These are phyloP conservation scores for Xiphophorus birchmanni DNA, from an alignment of 2,797 vertebrate species.

Conservation along the genomic window DNA sequence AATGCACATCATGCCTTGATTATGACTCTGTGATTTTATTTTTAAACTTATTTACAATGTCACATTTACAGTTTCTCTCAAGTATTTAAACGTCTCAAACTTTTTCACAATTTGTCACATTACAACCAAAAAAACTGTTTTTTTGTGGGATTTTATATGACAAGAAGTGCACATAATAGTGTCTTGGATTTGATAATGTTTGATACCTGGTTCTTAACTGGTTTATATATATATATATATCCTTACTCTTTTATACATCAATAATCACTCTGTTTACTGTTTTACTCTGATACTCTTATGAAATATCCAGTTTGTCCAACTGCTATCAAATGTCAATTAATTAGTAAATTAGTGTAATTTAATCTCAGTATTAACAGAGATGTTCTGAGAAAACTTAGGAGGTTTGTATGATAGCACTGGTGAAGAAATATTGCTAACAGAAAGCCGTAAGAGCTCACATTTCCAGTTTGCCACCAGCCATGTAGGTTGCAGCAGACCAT, in stretches of 20 bases:
- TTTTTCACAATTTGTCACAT: not conserved
- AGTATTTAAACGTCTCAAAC: not conserved
- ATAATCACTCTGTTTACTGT: not conserved
- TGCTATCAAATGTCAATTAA: not conserved
- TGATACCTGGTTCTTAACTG: not conserved
- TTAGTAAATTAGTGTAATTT: not conserved
- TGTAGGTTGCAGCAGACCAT: not conserved
- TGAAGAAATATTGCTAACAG: not conserved
- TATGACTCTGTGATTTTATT: slow-evolving; percentile 19
- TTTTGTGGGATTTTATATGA: not conserved
- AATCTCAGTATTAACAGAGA: not conserved
- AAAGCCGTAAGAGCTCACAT: not conserved
- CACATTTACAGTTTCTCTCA: not conserved
- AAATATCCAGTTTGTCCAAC: not conserved
- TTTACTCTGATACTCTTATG: not conserved
- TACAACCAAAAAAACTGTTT: not conserved
- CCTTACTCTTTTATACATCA: not conserved
- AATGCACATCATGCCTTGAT: not conserved
- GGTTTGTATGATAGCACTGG: not conserved
- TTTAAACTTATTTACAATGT: slow-evolving; percentile 47
- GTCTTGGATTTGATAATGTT: not conserved
- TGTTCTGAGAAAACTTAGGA: not conserved
- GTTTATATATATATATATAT: not conserved
- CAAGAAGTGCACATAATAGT: not conserved
- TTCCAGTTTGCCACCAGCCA: not conserved